Evolutionary conservation across 2,888 invertebrate genomes (phyloP).

Genomic region (Isotomurus palustris): DNA sequence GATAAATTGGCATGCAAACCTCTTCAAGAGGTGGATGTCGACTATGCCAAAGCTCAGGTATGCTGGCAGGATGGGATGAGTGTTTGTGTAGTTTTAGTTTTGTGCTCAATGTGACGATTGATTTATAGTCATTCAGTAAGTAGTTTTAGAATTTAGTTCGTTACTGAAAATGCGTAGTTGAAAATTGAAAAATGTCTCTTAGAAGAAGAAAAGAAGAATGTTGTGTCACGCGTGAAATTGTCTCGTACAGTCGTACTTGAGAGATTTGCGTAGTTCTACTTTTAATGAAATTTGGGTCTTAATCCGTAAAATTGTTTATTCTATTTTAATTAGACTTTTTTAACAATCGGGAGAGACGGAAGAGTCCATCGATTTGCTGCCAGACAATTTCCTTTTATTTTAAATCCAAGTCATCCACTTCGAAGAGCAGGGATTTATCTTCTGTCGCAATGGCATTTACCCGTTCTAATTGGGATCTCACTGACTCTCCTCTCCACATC

Average conservation of each 20-base stretch:
- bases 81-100: too few relatives aligned
- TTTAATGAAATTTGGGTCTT: not conserved
- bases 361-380: not conserved
- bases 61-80: too few relatives aligned
- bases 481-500: not conserved
- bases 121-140: too few relatives aligned
- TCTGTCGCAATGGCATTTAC: slow-evolving; percentile 1
- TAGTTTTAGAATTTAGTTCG: too few relatives aligned
- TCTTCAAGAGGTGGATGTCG: not conserved
- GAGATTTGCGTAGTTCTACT: not conserved
- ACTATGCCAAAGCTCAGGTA: not conserved
- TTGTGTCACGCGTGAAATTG: not conserved
- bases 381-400: slow-evolving; percentile 7
- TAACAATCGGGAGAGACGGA: not conserved
- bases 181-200: too few relatives aligned
- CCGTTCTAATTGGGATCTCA: slow-evolving; percentile 2
- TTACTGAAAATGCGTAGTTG: too few relatives aligned
- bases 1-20: not conserved
- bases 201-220: not conserved
- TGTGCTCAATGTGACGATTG: too few relatives aligned
- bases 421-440: not conserved
- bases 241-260: not conserved
- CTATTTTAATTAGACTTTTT: not conserved
- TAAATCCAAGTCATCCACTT: slow-evolving; percentile 1
- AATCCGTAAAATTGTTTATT: not conserved